These are phyloP conservation scores for Catotricha subobsoleta DNA, from an alignment of 2,888 invertebrate species.

Conservation along the genomic window DNA sequence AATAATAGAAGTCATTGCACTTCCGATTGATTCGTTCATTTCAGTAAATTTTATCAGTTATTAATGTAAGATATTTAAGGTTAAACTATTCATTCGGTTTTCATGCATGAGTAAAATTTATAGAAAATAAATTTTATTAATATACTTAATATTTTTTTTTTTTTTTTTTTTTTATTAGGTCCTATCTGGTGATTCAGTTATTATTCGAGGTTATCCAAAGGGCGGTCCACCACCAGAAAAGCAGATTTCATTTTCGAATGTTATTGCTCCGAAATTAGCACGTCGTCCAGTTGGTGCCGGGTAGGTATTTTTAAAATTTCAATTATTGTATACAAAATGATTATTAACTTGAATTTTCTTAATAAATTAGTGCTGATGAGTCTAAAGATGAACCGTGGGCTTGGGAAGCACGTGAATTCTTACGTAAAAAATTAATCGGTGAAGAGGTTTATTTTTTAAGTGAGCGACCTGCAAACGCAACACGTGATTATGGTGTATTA, in stretches of 20 bases:
- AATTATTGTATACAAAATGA: background rate
- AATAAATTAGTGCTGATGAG: constrained; percentile 38
- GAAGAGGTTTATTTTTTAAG: constrained; percentile 71
- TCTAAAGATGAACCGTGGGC: constrained; percentile 84
- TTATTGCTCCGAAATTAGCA: constrained; percentile 82
- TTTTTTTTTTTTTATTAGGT: constrained; percentile 42
- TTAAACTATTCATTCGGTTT: too few species aligned
- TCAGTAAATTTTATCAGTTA: constrained; percentile 3
- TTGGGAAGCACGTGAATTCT: constrained; percentile 93
- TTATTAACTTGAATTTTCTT: background rate
- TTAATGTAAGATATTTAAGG: too few species aligned
- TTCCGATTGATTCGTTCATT: background rate
- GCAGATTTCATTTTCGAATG: constrained; percentile 74
- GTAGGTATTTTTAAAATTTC: constrained; percentile 16
- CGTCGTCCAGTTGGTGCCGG: constrained; percentile 43
- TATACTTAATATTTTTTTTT: background rate
- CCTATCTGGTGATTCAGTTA: constrained; percentile 87
- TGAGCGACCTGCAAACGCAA: constrained; percentile 67
- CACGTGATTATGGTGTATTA: constrained; percentile 75
- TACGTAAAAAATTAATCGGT: constrained; percentile 81
- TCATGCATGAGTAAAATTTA: too few species aligned
- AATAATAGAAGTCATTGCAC: too few species aligned
- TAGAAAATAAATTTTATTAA: too few species aligned
- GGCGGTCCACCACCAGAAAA: constrained; percentile 84
- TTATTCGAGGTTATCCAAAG: constrained; percentile 68